Conservation (phyloP, 2,113 vertebrate species). For the Octodon degus region DNA sequence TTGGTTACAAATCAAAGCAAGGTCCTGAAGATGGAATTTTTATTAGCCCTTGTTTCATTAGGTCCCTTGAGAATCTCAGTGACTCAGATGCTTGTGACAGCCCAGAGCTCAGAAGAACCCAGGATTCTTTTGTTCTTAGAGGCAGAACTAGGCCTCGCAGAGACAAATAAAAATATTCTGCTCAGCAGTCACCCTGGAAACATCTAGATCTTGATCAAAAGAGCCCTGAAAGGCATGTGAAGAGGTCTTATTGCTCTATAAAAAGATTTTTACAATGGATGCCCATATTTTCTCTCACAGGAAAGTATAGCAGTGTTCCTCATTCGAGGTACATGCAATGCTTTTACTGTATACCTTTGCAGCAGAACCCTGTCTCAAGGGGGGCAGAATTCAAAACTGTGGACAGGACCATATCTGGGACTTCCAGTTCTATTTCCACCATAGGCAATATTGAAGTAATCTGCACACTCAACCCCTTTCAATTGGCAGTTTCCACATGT, state of each 20-base stretch:
- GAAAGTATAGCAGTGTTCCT: not conserved
- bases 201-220: not conserved
- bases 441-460: not conserved
- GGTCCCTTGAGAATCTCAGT: not conserved
- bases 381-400: not conserved
- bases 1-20: not conserved
- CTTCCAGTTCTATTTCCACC: not conserved
- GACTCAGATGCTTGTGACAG: not conserved
- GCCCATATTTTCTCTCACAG: not conserved
- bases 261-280: not conserved
- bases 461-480: not conserved
- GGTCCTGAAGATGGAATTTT: not conserved
- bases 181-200: not conserved
- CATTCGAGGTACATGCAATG: fast-evolving
- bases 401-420: not conserved
- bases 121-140: not conserved
- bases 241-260: not conserved
- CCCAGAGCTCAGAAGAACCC: not conserved
- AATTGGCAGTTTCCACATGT: not conserved
- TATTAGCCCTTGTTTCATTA: not conserved
- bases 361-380: not conserved
- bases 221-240: not conserved
- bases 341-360: not conserved
- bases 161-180: conserved; percentile 1
- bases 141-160: not conserved